Base-by-base conservation (phyloP, 2,113 vertebrate genomes). In the Pelusios castaneus region DNA sequence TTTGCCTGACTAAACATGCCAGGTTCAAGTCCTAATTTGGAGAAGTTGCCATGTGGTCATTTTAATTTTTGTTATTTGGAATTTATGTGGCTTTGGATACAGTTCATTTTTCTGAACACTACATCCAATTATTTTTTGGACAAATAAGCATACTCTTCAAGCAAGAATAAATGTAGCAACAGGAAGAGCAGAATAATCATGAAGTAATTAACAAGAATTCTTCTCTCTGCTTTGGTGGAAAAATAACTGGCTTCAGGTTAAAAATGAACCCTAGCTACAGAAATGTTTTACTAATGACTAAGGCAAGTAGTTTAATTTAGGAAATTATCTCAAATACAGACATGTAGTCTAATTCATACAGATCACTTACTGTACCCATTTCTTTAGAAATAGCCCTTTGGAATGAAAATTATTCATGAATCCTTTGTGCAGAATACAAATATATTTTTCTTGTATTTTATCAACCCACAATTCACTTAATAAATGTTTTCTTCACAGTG, bases 161-260 rank as follows among this genome's bases (percentile, higher is more conserved):
- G 73, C 58, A 89, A 95, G 91, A 94, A 87, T 94, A 82, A 96
- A 91, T 93, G 88, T 92, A 97, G 94, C 85, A 96, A 96, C 87
- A 96, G 94, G 82, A 96, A 96, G 60, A 96, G 93, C 80, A 95
- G 92, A 97, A 94, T 97, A 97, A 97, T 97, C 98, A 95, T 87
- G 80, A 78, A 70, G 95, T 95, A 97, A 97, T 98, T 98, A 97
- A 91, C 88, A 94, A 91, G 82, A 95, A 91, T 82, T 93, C 95
- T 96, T 93, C 88, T 78, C 97, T 82, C 47, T 85, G 96, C 93
- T 97, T 95, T 80, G 87, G 54, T 49, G 93, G 92, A 14, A 91
- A 90, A 77, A 73, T 80, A 93, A 22, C 63, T 89, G 89, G 87
- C 89, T 96, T 95, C 1, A 6, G 90, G 58, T 97, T 97, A 98